These are phyloP conservation scores for Pipistrellus pygmaeus DNA, from an alignment of 2,797 vertebrate species.

Conservation along the genomic window DNA sequence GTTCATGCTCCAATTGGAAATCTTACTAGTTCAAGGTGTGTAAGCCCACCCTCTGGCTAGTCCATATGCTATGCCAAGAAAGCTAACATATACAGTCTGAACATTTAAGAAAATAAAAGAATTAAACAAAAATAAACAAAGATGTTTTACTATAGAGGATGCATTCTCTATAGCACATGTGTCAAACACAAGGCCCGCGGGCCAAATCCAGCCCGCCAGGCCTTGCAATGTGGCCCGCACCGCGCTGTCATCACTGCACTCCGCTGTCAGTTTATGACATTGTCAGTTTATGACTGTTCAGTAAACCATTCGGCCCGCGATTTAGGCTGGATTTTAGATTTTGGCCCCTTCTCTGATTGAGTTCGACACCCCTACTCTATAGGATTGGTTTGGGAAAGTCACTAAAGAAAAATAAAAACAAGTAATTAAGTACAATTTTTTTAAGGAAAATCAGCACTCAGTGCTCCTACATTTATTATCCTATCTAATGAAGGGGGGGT, in stretches of 20 bases:
- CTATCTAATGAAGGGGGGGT: too few relatives aligned
- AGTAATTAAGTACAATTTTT: background rate
- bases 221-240: too few relatives aligned
- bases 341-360: too few relatives aligned
- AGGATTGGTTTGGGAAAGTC: background rate
- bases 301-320: too few relatives aligned
- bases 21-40: background rate
- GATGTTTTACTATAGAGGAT: background rate
- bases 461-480: background rate
- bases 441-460: background rate
- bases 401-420: background rate
- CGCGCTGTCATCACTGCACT: too few relatives aligned
- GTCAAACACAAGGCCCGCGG: too few relatives aligned
- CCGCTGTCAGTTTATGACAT: too few relatives aligned
- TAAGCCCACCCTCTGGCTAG: background rate
- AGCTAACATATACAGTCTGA: background rate
- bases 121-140: background rate
- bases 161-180: background rate
- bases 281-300: too few relatives aligned
- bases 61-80: background rate
- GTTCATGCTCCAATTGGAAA: background rate
- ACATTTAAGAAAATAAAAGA: background rate
- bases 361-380: too few relatives aligned
- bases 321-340: too few relatives aligned
- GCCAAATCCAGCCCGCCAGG: too few relatives aligned